A percentile compares a stretch with the other conserved stretches of the same genome.
Evolutionary conservation across 1,140 invertebrate species (phyloP).

Genomic region (Laupala kohalensis): DNA sequence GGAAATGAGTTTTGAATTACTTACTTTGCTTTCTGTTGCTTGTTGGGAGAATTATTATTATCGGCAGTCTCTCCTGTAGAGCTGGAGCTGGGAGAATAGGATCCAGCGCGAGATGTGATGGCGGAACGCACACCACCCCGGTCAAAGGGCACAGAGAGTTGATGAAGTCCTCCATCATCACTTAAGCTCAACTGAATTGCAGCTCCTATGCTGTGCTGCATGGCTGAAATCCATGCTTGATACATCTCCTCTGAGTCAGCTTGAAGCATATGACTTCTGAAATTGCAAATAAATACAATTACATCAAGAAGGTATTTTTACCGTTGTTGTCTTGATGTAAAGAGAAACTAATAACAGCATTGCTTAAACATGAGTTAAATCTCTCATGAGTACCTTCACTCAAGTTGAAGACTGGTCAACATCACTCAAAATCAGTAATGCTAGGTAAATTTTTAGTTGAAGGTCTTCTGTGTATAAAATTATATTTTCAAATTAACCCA

Average conservation of each 20-base stretch:
- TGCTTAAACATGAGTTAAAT: too few species aligned
- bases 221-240: constrained; percentile 72
- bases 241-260: constrained; percentile 88
- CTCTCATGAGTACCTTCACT: too few species aligned
- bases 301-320: too few species aligned
- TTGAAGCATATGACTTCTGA: constrained; percentile 88
- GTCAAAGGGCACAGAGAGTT: not conserved
- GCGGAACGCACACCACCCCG: not conserved
- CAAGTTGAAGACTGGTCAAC: too few species aligned
- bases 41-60: not conserved
- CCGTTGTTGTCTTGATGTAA: too few species aligned
- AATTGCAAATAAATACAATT: constrained; percentile 17
- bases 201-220: constrained; percentile 74
- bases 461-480: too few species aligned
- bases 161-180: constrained; percentile 6
- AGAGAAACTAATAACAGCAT: too few species aligned
- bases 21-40: constrained; percentile 6
- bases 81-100: constrained; percentile 5
- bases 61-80: constrained; percentile 2
- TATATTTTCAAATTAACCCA: too few species aligned
- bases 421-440: too few species aligned
- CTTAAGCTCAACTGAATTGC: constrained; percentile 52
- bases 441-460: too few species aligned
- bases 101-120: not conserved
- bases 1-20: too few species aligned